Base-by-base conservation (phyloP, 2,888 invertebrate genomes). In the Serrognathus titanus region DNA sequence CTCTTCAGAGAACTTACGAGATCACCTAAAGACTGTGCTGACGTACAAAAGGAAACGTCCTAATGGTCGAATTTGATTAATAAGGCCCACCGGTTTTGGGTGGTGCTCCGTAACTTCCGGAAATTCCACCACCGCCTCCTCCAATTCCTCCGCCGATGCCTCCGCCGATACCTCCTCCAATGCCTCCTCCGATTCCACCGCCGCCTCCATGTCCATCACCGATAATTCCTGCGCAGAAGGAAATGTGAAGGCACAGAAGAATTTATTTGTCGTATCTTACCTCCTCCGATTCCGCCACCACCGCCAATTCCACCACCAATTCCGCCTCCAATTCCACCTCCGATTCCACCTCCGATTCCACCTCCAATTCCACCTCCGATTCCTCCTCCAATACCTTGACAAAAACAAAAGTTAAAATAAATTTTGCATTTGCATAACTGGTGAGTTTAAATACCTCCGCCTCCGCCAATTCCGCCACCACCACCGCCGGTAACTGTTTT, bases 71-170 rank as follows among this genome's bases (percentile, higher is more conserved):
- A 24, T 35, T 47, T 24, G 31, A 57, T 73, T 75, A 78, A 66
- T 78, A 78, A 11, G 78, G 78, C 59, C 78, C 79, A 59, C 78
- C 79, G 60, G 78, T 73, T 67, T 79, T 78, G 64, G 76, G 76
- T 51, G 79, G 79, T 54, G 78, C 72, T 45, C 78, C 78, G 71
- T 78, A 78, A 62, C 76, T 78, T 64, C 69, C 57, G 57, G 77
- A 77, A 53, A 78, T 66, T 53, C 65, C 72, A 49, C 61, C 71
- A 60, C 68, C 69, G 10, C 65, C 62, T 46, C 66, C 64, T 53
- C 64, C 66, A 11, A 72, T 71, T 37, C 73, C 72, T 48, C 74
- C 72, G 51, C 51, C 51, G 41, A 51, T 55, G 5, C 51, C 53
- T 7, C 69, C 69, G n/a, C 78, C 77, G 55, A 74, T 72, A 60